Percentiles rank a stretch among this genome's conserved stretches.
These are phyloP conservation scores for Lepetodrilus schrolli DNA, from an alignment of 2,888 invertebrate species.

Conservation along the genomic window DNA sequence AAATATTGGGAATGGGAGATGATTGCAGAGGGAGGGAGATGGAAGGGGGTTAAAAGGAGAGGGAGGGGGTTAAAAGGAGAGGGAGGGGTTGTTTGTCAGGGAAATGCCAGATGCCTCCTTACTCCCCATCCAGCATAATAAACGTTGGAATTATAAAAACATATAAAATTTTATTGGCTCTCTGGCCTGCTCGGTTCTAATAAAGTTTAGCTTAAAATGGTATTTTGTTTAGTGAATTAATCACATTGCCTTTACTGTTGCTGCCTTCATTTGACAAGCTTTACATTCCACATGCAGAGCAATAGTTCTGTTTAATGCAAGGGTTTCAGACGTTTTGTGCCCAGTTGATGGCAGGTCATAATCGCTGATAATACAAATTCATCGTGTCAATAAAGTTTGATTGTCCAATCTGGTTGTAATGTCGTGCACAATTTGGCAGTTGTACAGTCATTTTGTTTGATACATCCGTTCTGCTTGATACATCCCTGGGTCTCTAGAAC, in stretches of 20 bases:
- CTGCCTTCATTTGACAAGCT: slow-evolving; percentile 16
- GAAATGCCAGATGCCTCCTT: slow-evolving; percentile 1
- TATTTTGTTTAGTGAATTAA: slow-evolving; percentile 25
- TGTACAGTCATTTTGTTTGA: too few relatives aligned
- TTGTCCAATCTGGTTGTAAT: not conserved
- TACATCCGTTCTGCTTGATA: too few relatives aligned
- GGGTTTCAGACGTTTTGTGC: not conserved
- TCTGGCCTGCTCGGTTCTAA: not conserved
- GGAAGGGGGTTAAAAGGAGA: too few relatives aligned
- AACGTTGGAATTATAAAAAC: slow-evolving; percentile 18
- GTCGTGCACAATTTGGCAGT: not conserved
- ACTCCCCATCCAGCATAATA: not conserved
- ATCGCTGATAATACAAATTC: not conserved
- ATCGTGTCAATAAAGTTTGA: slow-evolving; percentile 12
- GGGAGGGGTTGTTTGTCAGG: not conserved
- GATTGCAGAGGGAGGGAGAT: too few relatives aligned
- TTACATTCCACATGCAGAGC: slow-evolving; percentile 19
- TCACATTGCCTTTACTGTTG: not conserved
- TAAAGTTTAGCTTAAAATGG: slow-evolving; percentile 3
- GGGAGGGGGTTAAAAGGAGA: not conserved
- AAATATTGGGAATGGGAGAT: too few relatives aligned
- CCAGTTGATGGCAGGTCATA: not conserved
- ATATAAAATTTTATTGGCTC: slow-evolving; percentile 21
- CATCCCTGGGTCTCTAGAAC: too few relatives aligned
- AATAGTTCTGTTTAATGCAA: slow-evolving; percentile 3